These are phyloP conservation scores for Drosophila kikkawai DNA, from an alignment of 1,140 invertebrate species.

Conservation along the genomic window DNA sequence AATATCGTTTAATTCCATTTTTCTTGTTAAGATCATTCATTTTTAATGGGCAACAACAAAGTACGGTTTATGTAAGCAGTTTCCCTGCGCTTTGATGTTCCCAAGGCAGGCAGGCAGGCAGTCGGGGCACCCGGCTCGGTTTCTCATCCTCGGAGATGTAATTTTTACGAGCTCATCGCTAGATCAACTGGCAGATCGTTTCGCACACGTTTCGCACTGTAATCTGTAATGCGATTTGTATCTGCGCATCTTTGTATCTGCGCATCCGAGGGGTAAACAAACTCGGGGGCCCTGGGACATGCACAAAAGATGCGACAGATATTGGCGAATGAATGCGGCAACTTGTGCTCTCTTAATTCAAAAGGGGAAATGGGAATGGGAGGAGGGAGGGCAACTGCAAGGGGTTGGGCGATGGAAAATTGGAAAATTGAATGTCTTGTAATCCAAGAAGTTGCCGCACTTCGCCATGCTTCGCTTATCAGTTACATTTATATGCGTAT, in stretches of 20 bases:
- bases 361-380: conserved; percentile 8
- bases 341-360: conserved; percentile 60
- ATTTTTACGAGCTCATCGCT: conserved; percentile 28
- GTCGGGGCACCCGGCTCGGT: neutral
- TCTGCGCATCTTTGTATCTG: conserved; percentile 8
- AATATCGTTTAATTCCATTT: neutral
- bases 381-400: conserved; percentile 23
- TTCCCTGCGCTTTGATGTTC: conserved; percentile 17
- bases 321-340: conserved; percentile 51
- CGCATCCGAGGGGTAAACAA: conserved; percentile 44
- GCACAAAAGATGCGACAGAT: conserved; percentile 54
- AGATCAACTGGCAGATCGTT: conserved; percentile 40
- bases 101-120: neutral
- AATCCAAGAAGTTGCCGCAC: conserved; percentile 69
- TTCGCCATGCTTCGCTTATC: conserved; percentile 55
- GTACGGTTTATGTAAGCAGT: neutral
- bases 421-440: conserved; percentile 63
- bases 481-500: conserved; percentile 76
- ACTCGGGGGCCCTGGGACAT: conserved; percentile 22
- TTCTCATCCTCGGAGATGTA: neutral
- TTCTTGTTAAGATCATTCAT: neutral
- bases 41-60: conserved; percentile 11
- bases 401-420: conserved; percentile 19
- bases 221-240: conserved; percentile 45
- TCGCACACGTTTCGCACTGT: conserved; percentile 31